phyloP scores from a whole-genome alignment of 2,888 invertebrate species.

The Busseola fusca region DNA sequence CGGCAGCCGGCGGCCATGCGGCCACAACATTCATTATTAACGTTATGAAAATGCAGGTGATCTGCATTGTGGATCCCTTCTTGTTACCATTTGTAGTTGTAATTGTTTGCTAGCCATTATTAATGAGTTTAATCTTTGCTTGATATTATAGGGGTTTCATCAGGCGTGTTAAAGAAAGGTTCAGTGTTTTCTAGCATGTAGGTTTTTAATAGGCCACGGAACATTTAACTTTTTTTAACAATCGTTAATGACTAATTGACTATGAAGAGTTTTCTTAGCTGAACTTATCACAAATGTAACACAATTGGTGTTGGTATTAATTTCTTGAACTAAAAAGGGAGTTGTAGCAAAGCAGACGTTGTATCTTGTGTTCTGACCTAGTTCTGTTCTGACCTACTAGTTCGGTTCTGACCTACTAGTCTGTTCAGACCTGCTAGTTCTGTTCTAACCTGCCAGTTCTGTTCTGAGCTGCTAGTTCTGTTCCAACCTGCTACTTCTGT shows the following conservation, averaged over 20 bases:
- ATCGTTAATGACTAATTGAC: neutral
- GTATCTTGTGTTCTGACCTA: neutral
- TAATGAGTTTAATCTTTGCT: neutral
- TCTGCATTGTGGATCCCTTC: conserved; percentile 32
- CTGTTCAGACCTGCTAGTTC: too few relatives aligned
- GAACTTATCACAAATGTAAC: neutral
- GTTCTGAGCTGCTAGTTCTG: neutral
- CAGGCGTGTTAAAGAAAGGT: neutral
- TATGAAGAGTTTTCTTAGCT: neutral
- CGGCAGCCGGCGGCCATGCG: conserved; percentile 4
- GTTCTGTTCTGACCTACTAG: neutral
- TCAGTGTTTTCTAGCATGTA: neutral
- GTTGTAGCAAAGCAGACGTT: neutral
- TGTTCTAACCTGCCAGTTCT: neutral
- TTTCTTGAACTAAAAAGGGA: neutral
- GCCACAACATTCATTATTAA: conserved; percentile 54
- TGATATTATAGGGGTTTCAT: neutral
- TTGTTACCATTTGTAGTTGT: conserved; percentile 18
- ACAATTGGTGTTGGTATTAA: neutral
- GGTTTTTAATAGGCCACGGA: neutral
- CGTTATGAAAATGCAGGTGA: conserved; percentile 55
- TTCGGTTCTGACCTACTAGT: too few relatives aligned
- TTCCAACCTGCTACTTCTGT: too few relatives aligned
- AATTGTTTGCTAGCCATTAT: conserved; percentile 12
- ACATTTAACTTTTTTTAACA: neutral